Evolutionary conservation across 2,888 invertebrate genomes (phyloP).

Genomic region (Gryllus longicercus): DNA sequence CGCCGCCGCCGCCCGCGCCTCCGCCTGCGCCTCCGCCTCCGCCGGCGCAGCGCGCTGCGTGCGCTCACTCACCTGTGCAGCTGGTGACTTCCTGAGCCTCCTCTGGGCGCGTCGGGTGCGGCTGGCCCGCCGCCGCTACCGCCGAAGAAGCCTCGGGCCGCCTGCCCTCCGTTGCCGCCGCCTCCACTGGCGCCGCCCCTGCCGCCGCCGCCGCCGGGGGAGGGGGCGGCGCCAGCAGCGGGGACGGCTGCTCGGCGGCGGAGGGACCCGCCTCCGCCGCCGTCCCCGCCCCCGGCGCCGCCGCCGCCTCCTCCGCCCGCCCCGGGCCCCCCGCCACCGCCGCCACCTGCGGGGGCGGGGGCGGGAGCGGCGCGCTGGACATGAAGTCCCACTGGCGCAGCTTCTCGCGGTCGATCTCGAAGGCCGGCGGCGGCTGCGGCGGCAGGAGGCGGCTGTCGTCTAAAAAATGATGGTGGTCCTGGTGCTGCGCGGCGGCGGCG

Average conservation of each 20-base stretch:
- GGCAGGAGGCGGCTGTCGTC: conserved; percentile 49
- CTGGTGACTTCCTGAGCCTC: no score
- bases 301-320: conserved; percentile 28
- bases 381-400: conserved; percentile 84
- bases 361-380: conserved; percentile 65
- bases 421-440: conserved; percentile 44
- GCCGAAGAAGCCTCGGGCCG: no score
- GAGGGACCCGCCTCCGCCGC: conserved; percentile 20
- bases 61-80: no score
- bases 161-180: neutral
- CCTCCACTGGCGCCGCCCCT: neutral
- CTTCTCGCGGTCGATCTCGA: conserved; percentile 75
- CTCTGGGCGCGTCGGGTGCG: no score
- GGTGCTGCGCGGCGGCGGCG: neutral
- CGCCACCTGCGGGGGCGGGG: neutral
- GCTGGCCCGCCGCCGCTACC: no score
- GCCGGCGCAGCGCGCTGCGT: no score
- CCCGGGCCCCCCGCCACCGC: conserved; percentile 22
- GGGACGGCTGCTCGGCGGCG: conserved; percentile 27
- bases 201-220: conserved; percentile 23
- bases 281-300: conserved; percentile 31
- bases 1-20: no score
- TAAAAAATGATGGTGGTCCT: conserved; percentile 47
- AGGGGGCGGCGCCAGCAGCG: conserved; percentile 22
- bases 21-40: no score